A percentile compares a stretch with the other conserved stretches of the same genome.
These are phyloP conservation scores for Drosophila elegans DNA, from an alignment of 1,140 invertebrate species.

Conservation along the genomic window DNA sequence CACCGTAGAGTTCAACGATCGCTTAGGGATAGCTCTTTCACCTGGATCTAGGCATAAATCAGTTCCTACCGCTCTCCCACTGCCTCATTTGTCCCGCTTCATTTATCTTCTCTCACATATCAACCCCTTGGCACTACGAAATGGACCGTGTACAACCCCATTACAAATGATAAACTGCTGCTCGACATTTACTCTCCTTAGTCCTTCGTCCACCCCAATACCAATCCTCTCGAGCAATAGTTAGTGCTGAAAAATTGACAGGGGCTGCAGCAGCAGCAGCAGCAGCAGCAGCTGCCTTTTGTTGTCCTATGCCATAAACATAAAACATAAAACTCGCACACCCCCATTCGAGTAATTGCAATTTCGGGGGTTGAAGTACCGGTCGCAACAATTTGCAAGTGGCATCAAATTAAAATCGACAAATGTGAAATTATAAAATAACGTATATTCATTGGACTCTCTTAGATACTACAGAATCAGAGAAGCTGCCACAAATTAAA, in stretches of 20 bases:
- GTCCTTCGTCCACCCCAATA: conserved; percentile 28
- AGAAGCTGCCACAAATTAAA: conserved; percentile 31
- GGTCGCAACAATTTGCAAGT: conserved; percentile 28
- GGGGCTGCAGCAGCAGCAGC: conserved; percentile 44
- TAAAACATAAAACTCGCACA: conserved; percentile 39
- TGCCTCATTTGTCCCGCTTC: conserved; percentile 20
- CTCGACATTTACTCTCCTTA: conserved; percentile 34
- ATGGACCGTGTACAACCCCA: conserved; percentile 37
- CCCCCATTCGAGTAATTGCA: conserved; percentile 43
- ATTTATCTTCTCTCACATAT: conserved; percentile 40
- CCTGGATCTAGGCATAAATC: conserved; percentile 29
- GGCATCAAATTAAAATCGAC: conserved; percentile 18
- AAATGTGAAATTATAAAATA: conserved; percentile 24
- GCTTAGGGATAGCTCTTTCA: conserved; percentile 10
- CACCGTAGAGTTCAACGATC: conserved; percentile 26
- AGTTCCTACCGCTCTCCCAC: conserved; percentile 8
- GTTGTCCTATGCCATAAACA: conserved; percentile 33
- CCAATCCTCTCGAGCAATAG: conserved; percentile 40
- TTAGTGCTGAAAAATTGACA: conserved; percentile 49
- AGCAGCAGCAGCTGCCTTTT: conserved; percentile 54
- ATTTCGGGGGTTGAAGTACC: conserved; percentile 36
- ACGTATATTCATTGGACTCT: conserved; percentile 59
- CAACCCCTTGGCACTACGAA: conserved; percentile 38
- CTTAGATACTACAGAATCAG: conserved; percentile 35
- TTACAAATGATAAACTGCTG: conserved; percentile 42